phyloP scores from a whole-genome alignment of 2,797 vertebrate species.

The Enteromius mattozi region DNA sequence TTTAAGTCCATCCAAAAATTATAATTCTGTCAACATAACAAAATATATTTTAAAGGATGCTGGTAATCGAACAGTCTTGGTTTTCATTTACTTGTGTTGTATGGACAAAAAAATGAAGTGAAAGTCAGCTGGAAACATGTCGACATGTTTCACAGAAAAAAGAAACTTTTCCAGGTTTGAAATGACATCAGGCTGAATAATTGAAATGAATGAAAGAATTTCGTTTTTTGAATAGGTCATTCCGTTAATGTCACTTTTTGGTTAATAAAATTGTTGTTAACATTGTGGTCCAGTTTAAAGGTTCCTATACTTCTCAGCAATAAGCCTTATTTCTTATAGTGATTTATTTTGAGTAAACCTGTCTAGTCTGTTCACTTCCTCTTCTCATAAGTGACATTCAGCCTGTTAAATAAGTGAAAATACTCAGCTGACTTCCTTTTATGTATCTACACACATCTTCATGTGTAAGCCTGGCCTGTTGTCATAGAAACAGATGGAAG shows the following conservation, averaged over 20 bases:
- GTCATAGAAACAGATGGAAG: constrained; percentile 43
- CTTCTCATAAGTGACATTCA: neutral
- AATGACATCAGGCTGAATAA: neutral
- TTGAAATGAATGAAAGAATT: neutral
- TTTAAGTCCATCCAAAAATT: neutral
- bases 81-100: neutral
- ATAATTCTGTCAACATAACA: neutral
- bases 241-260: neutral
- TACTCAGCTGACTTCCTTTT: neutral
- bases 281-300: neutral
- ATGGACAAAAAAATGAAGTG: neutral
- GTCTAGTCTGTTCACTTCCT: neutral
- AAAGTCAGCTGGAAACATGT: neutral
- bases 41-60: neutral
- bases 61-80: neutral
- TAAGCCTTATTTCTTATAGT: neutral
- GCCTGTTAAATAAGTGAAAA: neutral
- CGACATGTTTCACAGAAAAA: neutral
- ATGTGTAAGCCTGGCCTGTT: constrained; percentile 39
- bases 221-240: neutral
- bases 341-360: neutral
- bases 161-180: neutral
- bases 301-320: neutral
- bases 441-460: neutral
- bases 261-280: neutral